phyloP scores from a whole-genome alignment of 1,140 invertebrate genomes.

The Macrostomum lignano region DNA sequence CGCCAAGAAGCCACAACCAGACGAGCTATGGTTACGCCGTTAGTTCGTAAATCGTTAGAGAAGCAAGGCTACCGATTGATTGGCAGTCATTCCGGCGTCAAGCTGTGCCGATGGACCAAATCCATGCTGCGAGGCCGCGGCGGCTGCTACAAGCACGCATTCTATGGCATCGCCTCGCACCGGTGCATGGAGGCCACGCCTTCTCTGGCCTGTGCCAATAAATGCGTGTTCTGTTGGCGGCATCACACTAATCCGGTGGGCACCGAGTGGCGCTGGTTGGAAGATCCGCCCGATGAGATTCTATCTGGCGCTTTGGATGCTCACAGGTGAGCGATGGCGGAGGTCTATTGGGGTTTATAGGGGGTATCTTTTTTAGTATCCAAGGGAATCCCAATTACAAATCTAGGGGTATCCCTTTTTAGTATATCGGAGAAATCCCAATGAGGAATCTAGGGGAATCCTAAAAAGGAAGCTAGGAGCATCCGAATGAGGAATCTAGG shows the following conservation, averaged over 20 bases:
- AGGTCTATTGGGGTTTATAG: too few species aligned
- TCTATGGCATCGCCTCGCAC: conserved; percentile 38
- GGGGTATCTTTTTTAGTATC: too few species aligned
- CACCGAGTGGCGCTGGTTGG: conserved; percentile 40
- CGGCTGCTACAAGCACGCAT: too few species aligned
- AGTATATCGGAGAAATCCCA: too few species aligned
- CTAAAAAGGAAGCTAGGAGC: too few species aligned
- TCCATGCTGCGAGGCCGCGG: too few species aligned
- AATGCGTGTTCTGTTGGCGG: conserved; percentile 41
- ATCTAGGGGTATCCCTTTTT: too few species aligned
- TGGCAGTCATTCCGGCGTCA: conserved; percentile 37
- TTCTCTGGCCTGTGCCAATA: conserved; percentile 38
- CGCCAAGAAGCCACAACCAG: conserved; percentile 10
- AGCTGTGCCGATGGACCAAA: conserved; percentile 39
- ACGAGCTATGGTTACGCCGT: conserved; percentile 35
- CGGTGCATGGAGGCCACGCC: conserved; percentile 39
- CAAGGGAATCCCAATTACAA: too few species aligned
- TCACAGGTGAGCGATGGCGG: too few species aligned
- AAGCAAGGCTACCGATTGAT: conserved; percentile 38
- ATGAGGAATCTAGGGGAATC: too few species aligned
- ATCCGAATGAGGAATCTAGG: too few species aligned
- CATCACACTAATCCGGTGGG: conserved; percentile 41
- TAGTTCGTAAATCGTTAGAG: conserved; percentile 31
- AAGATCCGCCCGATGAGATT: conserved; percentile 33
- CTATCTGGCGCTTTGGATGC: too few species aligned